phyloP scores from a whole-genome alignment of 2,797 vertebrate genomes.

The Schizopygopsis malacanthus region DNA sequence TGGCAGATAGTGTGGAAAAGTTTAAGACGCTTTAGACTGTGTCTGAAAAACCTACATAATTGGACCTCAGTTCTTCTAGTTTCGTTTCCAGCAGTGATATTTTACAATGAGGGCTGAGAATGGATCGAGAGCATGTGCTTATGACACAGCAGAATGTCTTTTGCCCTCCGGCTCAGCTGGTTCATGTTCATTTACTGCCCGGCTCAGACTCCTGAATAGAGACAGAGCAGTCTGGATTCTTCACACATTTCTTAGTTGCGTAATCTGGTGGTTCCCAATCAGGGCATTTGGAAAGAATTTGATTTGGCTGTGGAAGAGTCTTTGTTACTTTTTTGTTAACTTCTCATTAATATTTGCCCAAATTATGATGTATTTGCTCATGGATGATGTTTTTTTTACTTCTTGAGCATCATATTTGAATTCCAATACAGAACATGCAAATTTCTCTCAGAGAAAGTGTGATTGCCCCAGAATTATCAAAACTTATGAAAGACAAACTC shows the following conservation, averaged over 20 bases:
- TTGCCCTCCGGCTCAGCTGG: neutral
- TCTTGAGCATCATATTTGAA: neutral
- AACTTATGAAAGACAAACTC: neutral
- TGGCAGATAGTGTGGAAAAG: slow-evolving; percentile 44
- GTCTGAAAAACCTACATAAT: slow-evolving; percentile 13
- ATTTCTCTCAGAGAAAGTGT: neutral
- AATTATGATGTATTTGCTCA: neutral
- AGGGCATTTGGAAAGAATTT: neutral
- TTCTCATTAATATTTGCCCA: neutral
- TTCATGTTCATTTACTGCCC: neutral
- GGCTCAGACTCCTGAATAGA: neutral
- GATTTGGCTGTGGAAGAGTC: neutral
- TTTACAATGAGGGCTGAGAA: slow-evolving; percentile 14
- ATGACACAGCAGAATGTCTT: slow-evolving; percentile 5
- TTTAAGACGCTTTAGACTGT: slow-evolving; percentile 16
- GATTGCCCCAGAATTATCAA: neutral
- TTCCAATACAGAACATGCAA: neutral
- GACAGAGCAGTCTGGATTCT: neutral
- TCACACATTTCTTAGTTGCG: neutral
- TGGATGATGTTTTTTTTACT: neutral
- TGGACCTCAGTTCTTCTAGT: neutral
- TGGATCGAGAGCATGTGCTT: neutral
- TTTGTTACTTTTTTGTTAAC: neutral
- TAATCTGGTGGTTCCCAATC: neutral
- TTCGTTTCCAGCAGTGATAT: neutral